Evolutionary conservation across 2,113 vertebrate species (phyloP).

Genomic region (Psammodynastes pulverulentus): DNA sequence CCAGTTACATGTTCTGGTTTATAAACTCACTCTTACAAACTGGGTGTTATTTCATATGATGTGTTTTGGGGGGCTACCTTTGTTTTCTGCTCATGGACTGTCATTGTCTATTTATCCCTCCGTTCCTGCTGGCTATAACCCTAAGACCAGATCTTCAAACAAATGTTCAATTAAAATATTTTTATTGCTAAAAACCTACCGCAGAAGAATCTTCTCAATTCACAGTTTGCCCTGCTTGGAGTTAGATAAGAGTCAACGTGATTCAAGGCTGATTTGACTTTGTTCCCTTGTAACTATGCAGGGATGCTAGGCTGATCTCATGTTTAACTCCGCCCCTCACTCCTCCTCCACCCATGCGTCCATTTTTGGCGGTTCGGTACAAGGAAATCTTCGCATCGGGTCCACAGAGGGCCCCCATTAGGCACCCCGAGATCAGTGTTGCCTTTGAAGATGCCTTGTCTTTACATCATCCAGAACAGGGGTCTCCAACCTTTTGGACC

Average conservation of each 20-base stretch:
- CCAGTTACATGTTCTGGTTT: neutral
- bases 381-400: neutral
- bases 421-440: neutral
- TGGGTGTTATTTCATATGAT: neutral
- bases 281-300: no score
- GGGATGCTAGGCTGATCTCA: no score
- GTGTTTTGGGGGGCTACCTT: neutral
- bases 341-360: neutral
- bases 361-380: neutral
- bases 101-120: neutral
- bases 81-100: neutral
- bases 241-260: no score
- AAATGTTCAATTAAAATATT: no score
- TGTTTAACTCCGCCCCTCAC: no score
- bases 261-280: no score
- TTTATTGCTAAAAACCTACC: no score
- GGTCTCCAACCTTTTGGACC: no score
- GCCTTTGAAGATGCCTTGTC: no score
- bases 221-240: no score
- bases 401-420: neutral
- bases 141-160: no score
- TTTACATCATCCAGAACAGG: neutral
- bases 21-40: neutral
- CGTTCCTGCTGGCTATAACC: neutral
- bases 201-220: no score